Conservation (phyloP, 2,113 vertebrate genomes). For the Hemichromis elongatus region DNA sequence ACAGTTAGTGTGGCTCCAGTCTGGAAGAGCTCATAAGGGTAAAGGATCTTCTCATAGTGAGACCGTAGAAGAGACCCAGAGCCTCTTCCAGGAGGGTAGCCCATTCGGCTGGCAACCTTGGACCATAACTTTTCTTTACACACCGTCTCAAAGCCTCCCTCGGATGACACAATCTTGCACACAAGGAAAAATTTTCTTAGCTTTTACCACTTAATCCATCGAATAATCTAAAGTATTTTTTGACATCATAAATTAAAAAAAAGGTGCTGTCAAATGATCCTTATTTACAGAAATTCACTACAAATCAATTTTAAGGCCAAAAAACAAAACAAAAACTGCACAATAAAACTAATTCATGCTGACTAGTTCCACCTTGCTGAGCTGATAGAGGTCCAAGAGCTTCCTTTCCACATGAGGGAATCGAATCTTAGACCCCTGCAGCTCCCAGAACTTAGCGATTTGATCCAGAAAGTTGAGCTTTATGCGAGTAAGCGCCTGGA, state of each 20-base stretch:
- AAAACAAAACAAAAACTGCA: not conserved
- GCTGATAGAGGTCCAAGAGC: slow-evolving; percentile 90
- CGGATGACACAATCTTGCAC: slow-evolving; percentile 85
- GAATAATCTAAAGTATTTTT: not conserved
- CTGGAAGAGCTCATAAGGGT: slow-evolving; percentile 97
- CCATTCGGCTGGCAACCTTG: slow-evolving; percentile 88
- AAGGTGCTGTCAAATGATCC: not conserved
- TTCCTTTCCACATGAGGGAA: slow-evolving; percentile 95
- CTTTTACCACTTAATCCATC: not conserved
- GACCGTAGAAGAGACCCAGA: slow-evolving; percentile 87
- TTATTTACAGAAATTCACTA: not conserved
- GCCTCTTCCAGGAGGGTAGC: slow-evolving; percentile 89
- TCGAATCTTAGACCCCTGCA: slow-evolving; percentile 92
- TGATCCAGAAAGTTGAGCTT: slow-evolving; percentile 97
- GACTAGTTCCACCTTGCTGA: slow-evolving; percentile 84
- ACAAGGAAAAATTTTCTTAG: not conserved
- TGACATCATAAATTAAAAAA: not conserved
- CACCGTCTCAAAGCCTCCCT: slow-evolving; percentile 91
- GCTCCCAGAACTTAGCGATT: slow-evolving; percentile 97
- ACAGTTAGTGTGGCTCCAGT: slow-evolving; percentile 94
- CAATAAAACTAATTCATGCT: not conserved
- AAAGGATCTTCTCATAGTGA: slow-evolving; percentile 93
- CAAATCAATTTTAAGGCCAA: fast-evolving
- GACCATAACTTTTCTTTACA: slow-evolving; percentile 98
- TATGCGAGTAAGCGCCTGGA: slow-evolving; percentile 92